Percentiles rank a stretch among this genome's conserved stretches.
Conservation (phyloP, 2,113 vertebrate species). For the Nothoprocta pentlandii region DNA sequence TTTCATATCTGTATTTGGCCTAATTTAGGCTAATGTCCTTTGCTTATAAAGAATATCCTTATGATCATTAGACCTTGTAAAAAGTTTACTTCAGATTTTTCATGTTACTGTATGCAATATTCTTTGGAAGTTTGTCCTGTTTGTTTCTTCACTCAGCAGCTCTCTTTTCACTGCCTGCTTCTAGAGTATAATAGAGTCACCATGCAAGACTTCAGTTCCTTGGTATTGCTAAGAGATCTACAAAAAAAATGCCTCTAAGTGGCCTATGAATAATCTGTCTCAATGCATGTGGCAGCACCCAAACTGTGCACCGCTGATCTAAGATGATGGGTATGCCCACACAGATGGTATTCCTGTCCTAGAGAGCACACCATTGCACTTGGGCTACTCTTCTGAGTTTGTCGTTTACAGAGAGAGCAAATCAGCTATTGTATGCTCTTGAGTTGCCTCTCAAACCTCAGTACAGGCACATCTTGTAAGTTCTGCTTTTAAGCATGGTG, state of each 20-base stretch:
- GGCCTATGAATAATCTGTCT: not conserved
- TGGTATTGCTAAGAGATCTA: not conserved
- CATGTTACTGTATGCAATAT: not conserved
- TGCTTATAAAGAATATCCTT: not conserved
- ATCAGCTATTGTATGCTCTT: not conserved
- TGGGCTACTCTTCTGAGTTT: not conserved
- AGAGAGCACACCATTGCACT: not conserved
- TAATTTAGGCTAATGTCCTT: not conserved
- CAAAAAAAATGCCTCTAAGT: not conserved
- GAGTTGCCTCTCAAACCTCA: not conserved
- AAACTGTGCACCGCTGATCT: not conserved
- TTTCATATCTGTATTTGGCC: not conserved
- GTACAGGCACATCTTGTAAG: not conserved
- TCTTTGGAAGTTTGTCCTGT: not conserved
- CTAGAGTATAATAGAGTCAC: not conserved
- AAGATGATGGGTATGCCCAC: not conserved
- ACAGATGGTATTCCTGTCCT: no score
- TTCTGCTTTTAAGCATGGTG: not conserved
- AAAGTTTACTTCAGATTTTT: not conserved
- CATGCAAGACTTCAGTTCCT: not conserved
- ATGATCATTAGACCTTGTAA: no score
- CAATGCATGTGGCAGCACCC: not conserved
- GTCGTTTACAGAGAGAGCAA: not conserved
- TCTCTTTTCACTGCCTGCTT: not conserved
- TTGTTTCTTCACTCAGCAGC: no score